Evolutionary conservation across 2,797 vertebrate genomes (phyloP).

Genomic region (Syndactyla subalaris): DNA sequence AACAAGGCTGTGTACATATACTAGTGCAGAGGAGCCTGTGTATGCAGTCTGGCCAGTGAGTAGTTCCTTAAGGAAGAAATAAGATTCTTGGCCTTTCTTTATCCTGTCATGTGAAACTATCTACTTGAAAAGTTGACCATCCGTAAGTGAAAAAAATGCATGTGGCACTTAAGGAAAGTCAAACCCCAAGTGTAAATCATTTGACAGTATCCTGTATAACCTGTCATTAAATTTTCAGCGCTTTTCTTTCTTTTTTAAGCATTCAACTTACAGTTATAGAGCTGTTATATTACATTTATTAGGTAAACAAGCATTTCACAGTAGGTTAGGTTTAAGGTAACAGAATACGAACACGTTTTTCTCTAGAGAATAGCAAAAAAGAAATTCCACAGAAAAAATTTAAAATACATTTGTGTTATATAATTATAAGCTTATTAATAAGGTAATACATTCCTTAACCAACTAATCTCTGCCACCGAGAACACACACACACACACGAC

Average conservation of each 20-base stretch:
- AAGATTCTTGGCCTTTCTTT: not conserved
- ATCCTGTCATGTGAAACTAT: not conserved
- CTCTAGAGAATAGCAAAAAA: not conserved
- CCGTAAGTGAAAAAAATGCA: not conserved
- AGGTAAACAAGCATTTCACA: not conserved
- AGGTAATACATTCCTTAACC: not conserved
- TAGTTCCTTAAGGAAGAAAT: not conserved
- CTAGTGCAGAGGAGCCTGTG: not conserved
- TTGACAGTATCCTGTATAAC: not conserved
- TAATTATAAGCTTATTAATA: not conserved
- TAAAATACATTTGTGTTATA: not conserved
- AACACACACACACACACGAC: not conserved
- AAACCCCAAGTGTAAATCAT: not conserved
- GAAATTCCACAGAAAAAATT: not conserved
- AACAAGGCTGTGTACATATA: not conserved
- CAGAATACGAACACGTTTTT: not conserved
- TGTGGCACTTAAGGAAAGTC: not conserved
- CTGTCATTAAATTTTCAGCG: not conserved
- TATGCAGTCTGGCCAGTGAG: not conserved
- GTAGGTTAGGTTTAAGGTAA: not conserved
- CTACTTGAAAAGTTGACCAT: not conserved
- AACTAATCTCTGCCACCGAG: not conserved
- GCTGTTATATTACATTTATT: not conserved
- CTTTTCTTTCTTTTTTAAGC: not conserved
- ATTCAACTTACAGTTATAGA: not conserved